These are phyloP conservation scores for Tetraodon nigroviridis DNA, from an alignment of 2,113 vertebrate species.

Conservation along the genomic window DNA sequence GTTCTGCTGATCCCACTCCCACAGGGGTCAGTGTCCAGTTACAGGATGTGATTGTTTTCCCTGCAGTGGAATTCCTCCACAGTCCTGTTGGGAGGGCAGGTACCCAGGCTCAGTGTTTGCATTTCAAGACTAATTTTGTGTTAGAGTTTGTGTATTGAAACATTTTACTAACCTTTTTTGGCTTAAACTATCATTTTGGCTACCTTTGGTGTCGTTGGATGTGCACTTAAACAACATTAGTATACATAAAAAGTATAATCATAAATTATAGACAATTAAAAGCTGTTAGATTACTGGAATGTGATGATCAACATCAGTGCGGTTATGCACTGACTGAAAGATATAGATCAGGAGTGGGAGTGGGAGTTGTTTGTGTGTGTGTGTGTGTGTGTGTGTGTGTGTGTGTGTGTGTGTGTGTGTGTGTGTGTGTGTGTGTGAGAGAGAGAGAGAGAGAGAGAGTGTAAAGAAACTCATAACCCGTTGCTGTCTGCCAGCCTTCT, in stretches of 20 bases:
- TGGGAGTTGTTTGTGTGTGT: no score
- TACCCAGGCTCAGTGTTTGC: background rate
- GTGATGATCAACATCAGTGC: background rate
- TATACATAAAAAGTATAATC: no score
- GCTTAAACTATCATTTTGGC: no score
- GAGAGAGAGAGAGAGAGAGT: background rate
- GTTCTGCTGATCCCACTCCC: no score
- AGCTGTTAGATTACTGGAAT: no score
- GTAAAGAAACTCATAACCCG: background rate
- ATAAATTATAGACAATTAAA: no score
- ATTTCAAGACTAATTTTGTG: background rate
- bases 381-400: background rate
- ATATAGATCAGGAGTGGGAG: background rate
- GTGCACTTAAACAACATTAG: no score
- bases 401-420: no score
- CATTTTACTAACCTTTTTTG: no score
- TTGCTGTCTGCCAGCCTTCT: background rate
- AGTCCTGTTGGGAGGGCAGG: constrained; percentile 28
- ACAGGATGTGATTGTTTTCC: constrained; percentile 4
- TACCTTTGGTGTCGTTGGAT: no score
- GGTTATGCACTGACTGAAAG: background rate
- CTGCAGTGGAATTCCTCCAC: constrained; percentile 49
- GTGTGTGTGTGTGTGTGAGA: background rate
- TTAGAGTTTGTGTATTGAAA: background rate
- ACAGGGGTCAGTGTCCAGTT: no score